phyloP scores from a whole-genome alignment of 2,113 vertebrate species.

The Sander lucioperca region DNA sequence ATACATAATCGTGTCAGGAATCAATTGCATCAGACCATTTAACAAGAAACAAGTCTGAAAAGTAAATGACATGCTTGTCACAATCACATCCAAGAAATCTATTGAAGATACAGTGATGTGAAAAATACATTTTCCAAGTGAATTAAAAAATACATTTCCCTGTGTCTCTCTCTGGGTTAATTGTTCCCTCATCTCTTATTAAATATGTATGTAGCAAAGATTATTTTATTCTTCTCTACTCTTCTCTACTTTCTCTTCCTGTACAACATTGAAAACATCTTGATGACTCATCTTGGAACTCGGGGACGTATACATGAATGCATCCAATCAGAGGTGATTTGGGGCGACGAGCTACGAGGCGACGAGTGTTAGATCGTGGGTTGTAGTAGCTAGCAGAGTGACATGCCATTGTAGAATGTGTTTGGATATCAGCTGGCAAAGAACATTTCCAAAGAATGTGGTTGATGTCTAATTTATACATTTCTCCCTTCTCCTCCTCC shows the following conservation, averaged over 20 bases:
- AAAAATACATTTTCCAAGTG: neutral
- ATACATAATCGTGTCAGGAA: neutral
- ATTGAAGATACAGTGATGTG: neutral
- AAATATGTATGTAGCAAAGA: neutral
- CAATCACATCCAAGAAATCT: neutral
- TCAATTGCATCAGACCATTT: neutral
- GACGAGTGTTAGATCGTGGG: neutral
- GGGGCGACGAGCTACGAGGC: neutral
- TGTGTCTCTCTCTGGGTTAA: neutral
- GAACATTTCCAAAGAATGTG: too few relatives aligned
- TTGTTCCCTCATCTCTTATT: neutral
- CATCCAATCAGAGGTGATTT: neutral
- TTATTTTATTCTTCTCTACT: too few relatives aligned
- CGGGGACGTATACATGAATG: neutral
- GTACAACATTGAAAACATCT: neutral
- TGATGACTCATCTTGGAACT: neutral
- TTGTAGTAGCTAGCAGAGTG: neutral
- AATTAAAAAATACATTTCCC: neutral
- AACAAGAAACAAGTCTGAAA: slow-evolving; percentile 2
- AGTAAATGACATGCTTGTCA: neutral
- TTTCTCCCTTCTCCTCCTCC: too few relatives aligned
- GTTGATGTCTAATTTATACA: too few relatives aligned
- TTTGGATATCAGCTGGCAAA: neutral
- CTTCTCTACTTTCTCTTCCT: neutral
- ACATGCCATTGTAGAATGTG: neutral